Evolutionary conservation across 1,140 invertebrate genomes (phyloP).

Genomic region (Helicorthomorpha holstii): DNA sequence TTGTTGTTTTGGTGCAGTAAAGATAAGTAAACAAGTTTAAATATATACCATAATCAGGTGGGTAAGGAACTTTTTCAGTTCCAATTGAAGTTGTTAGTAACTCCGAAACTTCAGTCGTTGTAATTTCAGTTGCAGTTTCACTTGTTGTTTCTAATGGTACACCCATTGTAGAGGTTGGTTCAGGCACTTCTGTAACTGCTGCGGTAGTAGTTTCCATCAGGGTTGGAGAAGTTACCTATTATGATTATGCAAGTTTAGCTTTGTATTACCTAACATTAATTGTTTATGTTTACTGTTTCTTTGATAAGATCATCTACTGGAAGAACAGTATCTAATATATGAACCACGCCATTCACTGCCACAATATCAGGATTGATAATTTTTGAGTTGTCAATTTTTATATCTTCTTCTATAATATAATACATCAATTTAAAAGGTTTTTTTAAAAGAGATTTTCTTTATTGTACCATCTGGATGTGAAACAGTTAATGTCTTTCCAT

Average conservation of each 20-base stretch:
- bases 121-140: background rate
- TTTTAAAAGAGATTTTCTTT: too few species aligned
- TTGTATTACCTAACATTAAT: too few species aligned
- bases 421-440: too few species aligned
- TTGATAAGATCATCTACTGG: background rate
- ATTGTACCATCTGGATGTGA: background rate
- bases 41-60: too few species aligned
- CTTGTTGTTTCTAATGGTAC: background rate
- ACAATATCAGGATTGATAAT: background rate
- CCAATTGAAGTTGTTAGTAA: background rate
- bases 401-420: background rate
- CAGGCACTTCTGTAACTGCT: background rate
- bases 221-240: background rate
- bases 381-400: background rate
- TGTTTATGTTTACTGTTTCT: too few species aligned
- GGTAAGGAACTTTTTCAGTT: too few species aligned
- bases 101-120: background rate
- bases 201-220: background rate
- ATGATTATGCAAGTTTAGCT: background rate
- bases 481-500: background rate
- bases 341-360: background rate
- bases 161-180: background rate
- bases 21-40: too few species aligned
- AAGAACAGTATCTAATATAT: background rate
- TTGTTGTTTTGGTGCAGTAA: too few species aligned